A percentile compares a stretch with the other conserved stretches of the same genome.
These are phyloP conservation scores for Salticus scenicus DNA, from an alignment of 2,888 invertebrate species.

Conservation along the genomic window DNA sequence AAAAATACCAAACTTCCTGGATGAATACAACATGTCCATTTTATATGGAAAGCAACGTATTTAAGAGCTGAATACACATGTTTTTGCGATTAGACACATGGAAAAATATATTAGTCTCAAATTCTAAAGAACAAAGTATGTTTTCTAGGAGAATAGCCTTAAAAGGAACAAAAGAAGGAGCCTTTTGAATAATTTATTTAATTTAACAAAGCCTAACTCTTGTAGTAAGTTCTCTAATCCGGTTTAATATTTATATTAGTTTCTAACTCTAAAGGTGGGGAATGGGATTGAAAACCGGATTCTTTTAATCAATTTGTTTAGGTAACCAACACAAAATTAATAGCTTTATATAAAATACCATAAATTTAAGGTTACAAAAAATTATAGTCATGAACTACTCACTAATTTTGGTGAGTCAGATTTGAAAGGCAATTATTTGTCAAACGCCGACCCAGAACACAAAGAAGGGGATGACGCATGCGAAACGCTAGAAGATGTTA, in stretches of 20 bases:
- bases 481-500: not conserved
- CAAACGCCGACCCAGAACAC: not conserved
- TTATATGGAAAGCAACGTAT: too few relatives aligned
- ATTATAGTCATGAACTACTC: not conserved
- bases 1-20: too few relatives aligned
- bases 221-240: too few relatives aligned
- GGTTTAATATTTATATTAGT: not conserved
- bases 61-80: too few relatives aligned
- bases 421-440: constrained; percentile 4
- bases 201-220: too few relatives aligned
- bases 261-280: not conserved
- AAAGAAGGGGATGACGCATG: constrained; percentile 13
- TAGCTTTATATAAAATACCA: not conserved
- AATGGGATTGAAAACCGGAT: not conserved
- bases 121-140: too few relatives aligned
- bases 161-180: too few relatives aligned
- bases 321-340: not conserved
- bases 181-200: too few relatives aligned
- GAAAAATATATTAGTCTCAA: too few relatives aligned
- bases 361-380: not conserved
- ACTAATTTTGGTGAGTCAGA: constrained; percentile 7
- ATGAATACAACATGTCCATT: too few relatives aligned
- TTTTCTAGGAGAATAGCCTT: too few relatives aligned
- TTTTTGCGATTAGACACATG: too few relatives aligned
- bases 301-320: not conserved